Conservation (phyloP, 2,113 vertebrate species). For the Arenaria interpres region DNA sequence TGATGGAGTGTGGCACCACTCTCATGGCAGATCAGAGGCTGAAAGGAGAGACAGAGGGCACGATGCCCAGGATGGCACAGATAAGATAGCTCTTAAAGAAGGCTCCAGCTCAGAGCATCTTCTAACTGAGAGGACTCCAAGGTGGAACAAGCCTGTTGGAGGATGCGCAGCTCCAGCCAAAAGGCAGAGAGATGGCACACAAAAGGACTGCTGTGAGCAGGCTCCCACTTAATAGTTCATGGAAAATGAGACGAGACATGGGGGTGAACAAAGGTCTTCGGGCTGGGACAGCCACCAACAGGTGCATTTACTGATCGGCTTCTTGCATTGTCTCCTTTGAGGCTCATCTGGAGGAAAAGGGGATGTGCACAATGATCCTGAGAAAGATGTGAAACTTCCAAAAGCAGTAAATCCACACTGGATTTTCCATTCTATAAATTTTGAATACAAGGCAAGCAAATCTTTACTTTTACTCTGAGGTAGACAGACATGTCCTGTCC, state of each 20-base stretch:
- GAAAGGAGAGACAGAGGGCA: not conserved
- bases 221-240: not conserved
- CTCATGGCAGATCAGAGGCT: rapidly evolving
- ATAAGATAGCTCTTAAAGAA: not conserved
- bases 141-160: not conserved
- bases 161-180: not conserved
- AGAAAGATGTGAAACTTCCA: not conserved
- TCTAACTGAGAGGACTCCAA: not conserved
- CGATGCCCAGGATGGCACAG: rapidly evolving
- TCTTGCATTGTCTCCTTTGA: not conserved
- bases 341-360: not conserved
- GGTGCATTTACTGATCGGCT: not conserved
- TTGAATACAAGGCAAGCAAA: not conserved
- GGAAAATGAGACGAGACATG: rapidly evolving
- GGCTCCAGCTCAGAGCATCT: not conserved
- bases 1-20: not conserved
- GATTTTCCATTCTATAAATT: not conserved
- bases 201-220: not conserved
- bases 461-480: not conserved
- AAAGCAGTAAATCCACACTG: not conserved
- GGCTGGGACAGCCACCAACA: not conserved
- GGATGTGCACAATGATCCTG: not conserved
- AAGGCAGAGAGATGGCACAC: not conserved
- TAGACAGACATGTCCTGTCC: not conserved
- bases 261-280: not conserved